Evolutionary conservation across 2,888 invertebrate genomes (phyloP).

Genomic region (Portevinia maculata): DNA sequence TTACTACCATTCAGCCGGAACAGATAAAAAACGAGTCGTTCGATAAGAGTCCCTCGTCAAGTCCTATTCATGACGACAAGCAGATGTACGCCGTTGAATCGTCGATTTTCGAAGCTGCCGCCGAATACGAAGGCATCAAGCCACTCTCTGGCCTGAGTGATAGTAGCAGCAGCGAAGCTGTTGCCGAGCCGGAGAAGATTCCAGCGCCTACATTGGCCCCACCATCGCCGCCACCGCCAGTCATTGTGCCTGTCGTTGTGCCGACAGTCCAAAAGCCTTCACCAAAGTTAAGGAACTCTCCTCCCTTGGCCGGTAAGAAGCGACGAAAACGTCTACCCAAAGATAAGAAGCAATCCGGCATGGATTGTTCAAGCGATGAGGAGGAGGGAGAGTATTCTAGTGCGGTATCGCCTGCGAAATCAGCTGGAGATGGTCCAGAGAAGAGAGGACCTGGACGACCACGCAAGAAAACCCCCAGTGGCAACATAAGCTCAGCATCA

Average conservation of each 20-base stretch:
- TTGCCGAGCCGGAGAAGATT: conserved; percentile 46
- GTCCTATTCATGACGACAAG: conserved; percentile 76
- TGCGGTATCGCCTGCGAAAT: conserved; percentile 58
- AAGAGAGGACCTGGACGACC: conserved; percentile 83
- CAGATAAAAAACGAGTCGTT: conserved; percentile 80
- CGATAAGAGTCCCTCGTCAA: conserved; percentile 76
- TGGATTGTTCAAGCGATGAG: conserved; percentile 79
- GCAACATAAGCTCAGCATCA: conserved; percentile 78
- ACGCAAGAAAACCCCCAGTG: conserved; percentile 81
- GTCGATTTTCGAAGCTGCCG: conserved; percentile 73
- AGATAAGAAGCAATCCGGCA: conserved; percentile 68
- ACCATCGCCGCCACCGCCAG: conserved; percentile 48
- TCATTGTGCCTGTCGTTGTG: conserved; percentile 58
- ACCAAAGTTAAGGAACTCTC: conserved; percentile 65
- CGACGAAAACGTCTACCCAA: conserved; percentile 64
- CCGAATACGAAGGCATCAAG: conserved; percentile 71
- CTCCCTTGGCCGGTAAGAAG: conserved; percentile 52
- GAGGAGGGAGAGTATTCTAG: conserved; percentile 76
- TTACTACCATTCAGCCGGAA: conserved; percentile 78
- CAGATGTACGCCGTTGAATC: conserved; percentile 74
- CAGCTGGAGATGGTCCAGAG: conserved; percentile 73
- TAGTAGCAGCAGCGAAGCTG: conserved; percentile 78
- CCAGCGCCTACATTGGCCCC: conserved; percentile 44
- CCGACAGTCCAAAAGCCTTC: conserved; percentile 54
- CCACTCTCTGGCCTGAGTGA: conserved; percentile 77